These are phyloP conservation scores for Zonitis immaculata DNA, from an alignment of 2,888 invertebrate genomes.

Conservation along the genomic window DNA sequence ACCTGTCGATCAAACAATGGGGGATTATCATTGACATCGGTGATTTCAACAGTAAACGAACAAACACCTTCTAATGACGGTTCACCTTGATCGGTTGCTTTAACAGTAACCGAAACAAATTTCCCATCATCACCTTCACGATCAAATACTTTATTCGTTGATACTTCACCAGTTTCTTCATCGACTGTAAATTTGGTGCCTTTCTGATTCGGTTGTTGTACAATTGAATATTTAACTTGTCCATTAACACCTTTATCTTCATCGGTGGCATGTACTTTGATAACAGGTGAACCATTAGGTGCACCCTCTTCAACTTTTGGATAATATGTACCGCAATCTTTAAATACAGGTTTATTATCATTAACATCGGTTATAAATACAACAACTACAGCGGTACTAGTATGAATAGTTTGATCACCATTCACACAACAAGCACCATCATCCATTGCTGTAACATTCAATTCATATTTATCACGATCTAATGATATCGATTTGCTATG, in stretches of 20 bases:
- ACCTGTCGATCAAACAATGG: slow-evolving; percentile 94
- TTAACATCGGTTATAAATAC: slow-evolving; percentile 97
- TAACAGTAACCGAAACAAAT: slow-evolving; percentile 93
- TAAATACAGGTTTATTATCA: slow-evolving; percentile 94
- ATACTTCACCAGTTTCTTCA: slow-evolving; percentile 91
- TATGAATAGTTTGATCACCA: slow-evolving; percentile 81
- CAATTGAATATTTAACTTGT: slow-evolving; percentile 95
- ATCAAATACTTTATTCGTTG: slow-evolving; percentile 94
- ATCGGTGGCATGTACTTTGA: slow-evolving; percentile 88
- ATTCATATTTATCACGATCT: slow-evolving; percentile 89
- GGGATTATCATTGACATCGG: slow-evolving; percentile 96
- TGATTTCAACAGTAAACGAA: slow-evolving; percentile 96
- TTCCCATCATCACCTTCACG: slow-evolving; percentile 95
- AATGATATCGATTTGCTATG: slow-evolving; percentile 82
- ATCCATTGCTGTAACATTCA: slow-evolving; percentile 96
- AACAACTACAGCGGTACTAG: slow-evolving; percentile 90
- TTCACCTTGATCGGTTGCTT: slow-evolving; percentile 98
- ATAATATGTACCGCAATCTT: slow-evolving; percentile 87
- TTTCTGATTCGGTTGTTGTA: slow-evolving; percentile 91
- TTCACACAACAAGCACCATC: slow-evolving; percentile 96
- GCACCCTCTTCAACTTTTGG: slow-evolving; percentile 94
- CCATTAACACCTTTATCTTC: slow-evolving; percentile 95
- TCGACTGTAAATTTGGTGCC: slow-evolving; percentile 94
- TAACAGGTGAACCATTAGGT: slow-evolving; percentile 88
- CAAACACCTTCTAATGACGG: slow-evolving; percentile 97